These are phyloP conservation scores for Phenganax stokvisi DNA, from an alignment of 92 coral and sea anemone species.

Conservation along the genomic window DNA sequence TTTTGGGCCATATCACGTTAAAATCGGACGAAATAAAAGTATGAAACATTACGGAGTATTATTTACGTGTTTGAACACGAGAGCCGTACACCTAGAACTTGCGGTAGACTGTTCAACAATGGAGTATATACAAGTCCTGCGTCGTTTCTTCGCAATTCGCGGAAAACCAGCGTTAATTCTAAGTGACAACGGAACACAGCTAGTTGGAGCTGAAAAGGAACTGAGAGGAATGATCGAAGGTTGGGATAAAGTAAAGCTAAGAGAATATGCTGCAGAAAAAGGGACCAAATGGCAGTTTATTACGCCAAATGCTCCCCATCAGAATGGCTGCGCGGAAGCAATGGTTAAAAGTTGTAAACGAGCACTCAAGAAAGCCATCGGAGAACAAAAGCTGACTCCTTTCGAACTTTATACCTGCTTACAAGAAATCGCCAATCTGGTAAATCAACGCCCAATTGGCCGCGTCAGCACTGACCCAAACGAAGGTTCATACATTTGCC, in stretches of 20 bases:
- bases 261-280: conserved; percentile 46
- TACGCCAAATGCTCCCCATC: conserved; percentile 60
- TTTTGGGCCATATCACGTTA: conserved; percentile 53
- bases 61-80: conserved; percentile 47
- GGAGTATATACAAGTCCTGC: conserved; percentile 52
- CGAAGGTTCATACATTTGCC: conserved; percentile 47
- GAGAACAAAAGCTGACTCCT: conserved; percentile 49
- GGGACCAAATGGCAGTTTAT: conserved; percentile 54
- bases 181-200: conserved; percentile 55
- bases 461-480: conserved; percentile 50
- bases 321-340: conserved; percentile 57
- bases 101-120: conserved; percentile 53
- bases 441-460: conserved; percentile 61
- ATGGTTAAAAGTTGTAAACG: conserved; percentile 52
- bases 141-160: conserved; percentile 54
- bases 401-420: conserved; percentile 52
- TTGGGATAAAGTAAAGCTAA: conserved; percentile 39
- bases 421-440: conserved; percentile 49
- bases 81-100: conserved; percentile 51
- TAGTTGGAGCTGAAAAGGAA: conserved; percentile 57
- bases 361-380: conserved; percentile 47
- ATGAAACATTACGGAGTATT: not conserved
- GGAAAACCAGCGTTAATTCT: conserved; percentile 50
- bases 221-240: conserved; percentile 47
- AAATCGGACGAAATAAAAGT: not conserved